Evolutionary conservation across 2,113 vertebrate species (phyloP), one percentile per base, ranked within the genome.

Genomic region (Tringa solitaria): DNA sequence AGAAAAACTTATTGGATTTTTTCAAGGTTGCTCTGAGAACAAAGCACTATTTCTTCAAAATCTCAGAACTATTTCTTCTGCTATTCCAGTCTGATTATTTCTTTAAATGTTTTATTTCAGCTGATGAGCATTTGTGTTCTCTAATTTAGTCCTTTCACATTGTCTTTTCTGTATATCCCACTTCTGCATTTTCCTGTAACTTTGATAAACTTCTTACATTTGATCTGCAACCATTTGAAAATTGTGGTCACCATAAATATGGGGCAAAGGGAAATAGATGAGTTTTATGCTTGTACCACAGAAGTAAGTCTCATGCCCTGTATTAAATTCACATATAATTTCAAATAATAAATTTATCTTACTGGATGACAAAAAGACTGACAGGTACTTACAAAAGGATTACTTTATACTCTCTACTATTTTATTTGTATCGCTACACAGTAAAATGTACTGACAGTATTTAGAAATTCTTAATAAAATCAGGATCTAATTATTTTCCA

Each of bases 311-410:
- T 65, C 7, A 39, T 28, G 8, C 33, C 15, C 12, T 45, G 10
- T 30, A 43, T 4, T 32, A 70, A 70, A 70, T n/a, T 48, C 16
- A 65, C 0, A 0, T 43, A 81, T 21, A 2, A 23, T 54, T 81
- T 77, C 19, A 82, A 56, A 67, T 21, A n/a, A 33, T 45, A 60
- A 24, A 56, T 67, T 39, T 39, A 4, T 50, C 43, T 92, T 92
- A 60, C 8, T 56, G 39, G 27, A 33, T 70, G 43, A 45, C 53
- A 76, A 81, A 65, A 18, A 77, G 4, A 24, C 8, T 56, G 21
- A 30, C 14, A 61, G 24, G 6, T 69, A 8, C 13, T 80, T 48
- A 24, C 22, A 14, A 75, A 75, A 48, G 2, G 3, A 48, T 80
- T 54, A 30, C 14, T 70, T 70, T 48, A 64, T 6, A 24, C 5